Conservation (phyloP, 1,140 invertebrate species). For the Leptinotarsa lineolata region DNA sequence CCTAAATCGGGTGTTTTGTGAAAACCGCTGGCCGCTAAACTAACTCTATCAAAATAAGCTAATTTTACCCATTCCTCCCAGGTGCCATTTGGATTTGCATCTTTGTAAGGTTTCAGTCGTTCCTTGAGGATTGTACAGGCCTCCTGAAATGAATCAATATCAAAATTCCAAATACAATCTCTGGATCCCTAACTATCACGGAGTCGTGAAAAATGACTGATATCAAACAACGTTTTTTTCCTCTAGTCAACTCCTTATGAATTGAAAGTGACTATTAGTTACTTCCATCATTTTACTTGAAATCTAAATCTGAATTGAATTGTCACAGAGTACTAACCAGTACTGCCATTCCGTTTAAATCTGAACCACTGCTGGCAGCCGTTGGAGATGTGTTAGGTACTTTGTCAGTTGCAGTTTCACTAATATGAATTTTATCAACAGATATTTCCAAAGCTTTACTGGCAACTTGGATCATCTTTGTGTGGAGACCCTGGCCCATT, state of each 20-base stretch:
- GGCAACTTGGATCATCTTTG: slow-evolving; percentile 91
- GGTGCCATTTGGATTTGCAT: slow-evolving; percentile 74
- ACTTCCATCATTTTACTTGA: background rate
- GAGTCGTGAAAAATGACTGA: background rate
- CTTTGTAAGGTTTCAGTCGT: slow-evolving; percentile 76
- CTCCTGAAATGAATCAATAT: slow-evolving; percentile 60
- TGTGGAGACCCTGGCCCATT: slow-evolving; percentile 96
- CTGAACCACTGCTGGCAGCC: slow-evolving; percentile 88
- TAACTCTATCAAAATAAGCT: slow-evolving; percentile 81
- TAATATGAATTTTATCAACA: slow-evolving; percentile 79
- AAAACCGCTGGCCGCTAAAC: slow-evolving; percentile 85
- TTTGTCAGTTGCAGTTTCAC: slow-evolving; percentile 89
- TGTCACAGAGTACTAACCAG: slow-evolving; percentile 61
- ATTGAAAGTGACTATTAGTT: background rate
- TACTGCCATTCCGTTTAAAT: slow-evolving; percentile 95
- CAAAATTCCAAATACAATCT: too few relatives aligned
- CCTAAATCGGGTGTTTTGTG: slow-evolving; percentile 80
- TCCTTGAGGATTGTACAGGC: slow-evolving; percentile 81
- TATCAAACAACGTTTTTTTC: too few relatives aligned
- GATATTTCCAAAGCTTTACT: slow-evolving; percentile 76
- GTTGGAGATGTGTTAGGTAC: slow-evolving; percentile 93
- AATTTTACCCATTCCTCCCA: slow-evolving; percentile 86
- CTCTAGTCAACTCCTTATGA: too few relatives aligned
- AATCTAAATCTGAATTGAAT: background rate
- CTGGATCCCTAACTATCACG: too few relatives aligned